phyloP scores from a whole-genome alignment of 2,888 invertebrate genomes.

The Hymenopus coronatus region DNA sequence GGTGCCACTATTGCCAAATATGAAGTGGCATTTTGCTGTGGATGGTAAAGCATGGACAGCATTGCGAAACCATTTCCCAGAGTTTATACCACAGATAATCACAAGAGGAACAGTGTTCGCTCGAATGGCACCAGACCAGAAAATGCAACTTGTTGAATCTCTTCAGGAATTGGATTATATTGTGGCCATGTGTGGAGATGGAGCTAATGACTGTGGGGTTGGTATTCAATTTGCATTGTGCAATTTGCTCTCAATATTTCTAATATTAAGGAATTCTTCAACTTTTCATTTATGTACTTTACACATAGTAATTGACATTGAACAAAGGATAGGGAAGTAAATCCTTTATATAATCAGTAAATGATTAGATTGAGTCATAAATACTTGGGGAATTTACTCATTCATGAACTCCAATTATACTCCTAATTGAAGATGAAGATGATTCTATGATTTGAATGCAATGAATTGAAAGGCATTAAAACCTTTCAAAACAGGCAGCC shows the following conservation, averaged over 20 bases:
- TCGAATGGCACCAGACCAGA: constrained; percentile 78
- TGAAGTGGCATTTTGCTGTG: constrained; percentile 23
- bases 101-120: constrained; percentile 58
- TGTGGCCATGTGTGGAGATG: constrained; percentile 62
- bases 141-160: constrained; percentile 69
- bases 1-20: background rate
- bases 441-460: no score
- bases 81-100: constrained; percentile 63
- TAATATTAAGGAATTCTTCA: background rate
- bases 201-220: constrained; percentile 77
- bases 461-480: no score
- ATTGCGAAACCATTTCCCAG: constrained; percentile 66
- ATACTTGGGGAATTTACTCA: no score
- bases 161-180: constrained; percentile 68
- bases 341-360: no score
- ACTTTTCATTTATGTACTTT: background rate
- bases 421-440: no score
- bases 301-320: no score
- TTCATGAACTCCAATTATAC: no score
- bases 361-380: no score
- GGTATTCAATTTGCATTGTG: constrained; percentile 35
- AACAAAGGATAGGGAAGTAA: no score
- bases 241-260: background rate
- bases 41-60: constrained; percentile 67
- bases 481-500: no score